Evolutionary conservation across 1,140 invertebrate species (phyloP), one percentile per base, ranked within the genome.

Genomic region (Drosophila varians): DNA sequence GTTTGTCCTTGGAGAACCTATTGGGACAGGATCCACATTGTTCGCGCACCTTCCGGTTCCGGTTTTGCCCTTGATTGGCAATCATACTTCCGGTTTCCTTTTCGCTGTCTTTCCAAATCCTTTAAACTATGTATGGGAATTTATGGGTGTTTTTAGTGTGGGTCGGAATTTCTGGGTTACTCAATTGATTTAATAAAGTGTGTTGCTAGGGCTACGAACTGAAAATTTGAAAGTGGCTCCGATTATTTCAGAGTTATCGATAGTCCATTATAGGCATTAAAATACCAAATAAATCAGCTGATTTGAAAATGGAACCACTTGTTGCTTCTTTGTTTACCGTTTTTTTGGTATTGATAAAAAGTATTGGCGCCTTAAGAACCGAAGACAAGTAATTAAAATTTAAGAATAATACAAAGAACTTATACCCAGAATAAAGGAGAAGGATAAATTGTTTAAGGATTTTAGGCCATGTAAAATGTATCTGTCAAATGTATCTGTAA

Each of bases 1-100:
- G 74, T 7, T 87, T 90, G 31, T 71, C 74, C 19, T 73, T 48
- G 0, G 65, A 73, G n/a, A 87, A 82, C 4, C 69, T 52, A 31
- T 86, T 88, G 0, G 89, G 89, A 54, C 89, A 90, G 11, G 87
- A 90, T 0, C 89, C 89, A 25, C 89, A 90, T 38, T 86, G 80
- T 7, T 76, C 76, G 0, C 68, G 66, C 0, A 38, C 56, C 49
- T 86, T 89, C 0, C 56, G 26, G 42, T 36, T n/a, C 43, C 55
- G 36, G 43, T 56, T 42, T 49, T 66, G 7, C n/a, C 3, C 36
- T 38, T 38, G n/a, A 31, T 36, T 70, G 26, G 14, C 43, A 58
- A 62, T 76, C 80, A 84, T 72, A 9, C 16, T 48, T 7, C 4
- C n/a, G 7, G 8, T 14, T 38, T 14, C 3, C 18, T 25, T 46